phyloP scores from a whole-genome alignment of 2,113 vertebrate genomes.

The Nematolebias whitei region DNA sequence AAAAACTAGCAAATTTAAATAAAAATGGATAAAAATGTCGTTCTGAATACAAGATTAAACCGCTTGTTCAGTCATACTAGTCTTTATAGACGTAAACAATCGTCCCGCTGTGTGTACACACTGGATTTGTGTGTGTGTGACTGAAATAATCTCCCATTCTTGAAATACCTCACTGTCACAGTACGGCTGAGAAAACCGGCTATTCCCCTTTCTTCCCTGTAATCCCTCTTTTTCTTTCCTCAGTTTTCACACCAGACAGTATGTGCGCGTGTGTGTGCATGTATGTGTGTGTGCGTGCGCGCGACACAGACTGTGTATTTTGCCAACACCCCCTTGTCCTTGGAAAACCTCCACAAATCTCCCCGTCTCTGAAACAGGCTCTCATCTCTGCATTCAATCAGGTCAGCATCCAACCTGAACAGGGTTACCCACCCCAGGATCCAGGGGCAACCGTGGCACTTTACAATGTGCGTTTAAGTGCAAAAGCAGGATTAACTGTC shows the following conservation, averaged over 20 bases:
- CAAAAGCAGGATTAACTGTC: background rate
- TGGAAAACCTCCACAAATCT: conserved; percentile 40
- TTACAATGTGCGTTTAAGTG: background rate
- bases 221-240: conserved; percentile 67
- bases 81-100: conserved; percentile 51
- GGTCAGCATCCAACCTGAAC: conserved; percentile 42
- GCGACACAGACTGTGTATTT: conserved; percentile 9
- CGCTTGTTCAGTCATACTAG: conserved; percentile 51
- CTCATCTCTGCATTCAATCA: conserved; percentile 44
- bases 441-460: conserved; percentile 26
- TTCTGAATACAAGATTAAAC: conserved; percentile 45
- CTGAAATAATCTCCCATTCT: conserved; percentile 69
- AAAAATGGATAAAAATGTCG: conserved; percentile 9
- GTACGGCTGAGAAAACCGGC: conserved; percentile 58
- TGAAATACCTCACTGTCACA: conserved; percentile 72
- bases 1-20: background rate
- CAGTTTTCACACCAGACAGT: conserved; percentile 61
- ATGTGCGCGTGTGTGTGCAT: conserved; percentile 22
- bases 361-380: conserved; percentile 30
- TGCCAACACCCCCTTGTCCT: conserved; percentile 64
- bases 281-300: background rate
- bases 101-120: conserved; percentile 42
- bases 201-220: conserved; percentile 66
- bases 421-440: conserved; percentile 47
- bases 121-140: conserved; percentile 38